phyloP scores from a whole-genome alignment of 2,797 vertebrate genomes.

The Schizothorax lantsangensis region DNA sequence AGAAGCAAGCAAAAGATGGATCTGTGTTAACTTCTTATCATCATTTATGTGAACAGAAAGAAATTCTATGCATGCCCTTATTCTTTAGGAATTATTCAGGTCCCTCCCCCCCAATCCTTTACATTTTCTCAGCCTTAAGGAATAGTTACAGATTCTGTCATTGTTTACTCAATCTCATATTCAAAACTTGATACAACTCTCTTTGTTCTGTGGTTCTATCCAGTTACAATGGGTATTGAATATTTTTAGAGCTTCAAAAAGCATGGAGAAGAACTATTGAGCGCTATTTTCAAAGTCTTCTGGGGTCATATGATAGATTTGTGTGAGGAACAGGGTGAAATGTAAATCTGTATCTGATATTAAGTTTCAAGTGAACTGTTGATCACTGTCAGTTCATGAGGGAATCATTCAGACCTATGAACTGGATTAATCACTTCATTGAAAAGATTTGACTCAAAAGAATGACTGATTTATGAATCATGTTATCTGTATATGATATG shows the following conservation, averaged over 20 bases:
- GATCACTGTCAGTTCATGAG: background rate
- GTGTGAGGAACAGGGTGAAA: background rate
- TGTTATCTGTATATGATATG: too few species aligned
- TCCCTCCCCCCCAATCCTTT: background rate
- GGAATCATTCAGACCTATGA: background rate
- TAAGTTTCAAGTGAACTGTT: background rate
- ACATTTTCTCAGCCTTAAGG: background rate
- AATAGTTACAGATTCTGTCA: background rate
- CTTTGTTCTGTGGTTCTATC: background rate
- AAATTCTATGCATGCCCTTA: background rate
- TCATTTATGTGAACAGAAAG: background rate
- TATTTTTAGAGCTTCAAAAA: background rate
- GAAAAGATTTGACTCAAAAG: background rate
- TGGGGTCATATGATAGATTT: background rate
- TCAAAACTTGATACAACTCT: background rate
- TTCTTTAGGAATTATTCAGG: background rate
- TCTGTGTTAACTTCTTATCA: background rate
- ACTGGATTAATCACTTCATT: background rate
- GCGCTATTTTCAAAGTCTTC: background rate
- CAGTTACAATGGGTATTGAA: background rate
- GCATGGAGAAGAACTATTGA: background rate
- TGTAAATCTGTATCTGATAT: background rate
- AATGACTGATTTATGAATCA: background rate
- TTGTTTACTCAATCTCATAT: background rate
- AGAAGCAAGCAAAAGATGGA: background rate